Evolutionary conservation across 1,140 invertebrate species (phyloP).

Genomic region (Hylaeus volcanicus): DNA sequence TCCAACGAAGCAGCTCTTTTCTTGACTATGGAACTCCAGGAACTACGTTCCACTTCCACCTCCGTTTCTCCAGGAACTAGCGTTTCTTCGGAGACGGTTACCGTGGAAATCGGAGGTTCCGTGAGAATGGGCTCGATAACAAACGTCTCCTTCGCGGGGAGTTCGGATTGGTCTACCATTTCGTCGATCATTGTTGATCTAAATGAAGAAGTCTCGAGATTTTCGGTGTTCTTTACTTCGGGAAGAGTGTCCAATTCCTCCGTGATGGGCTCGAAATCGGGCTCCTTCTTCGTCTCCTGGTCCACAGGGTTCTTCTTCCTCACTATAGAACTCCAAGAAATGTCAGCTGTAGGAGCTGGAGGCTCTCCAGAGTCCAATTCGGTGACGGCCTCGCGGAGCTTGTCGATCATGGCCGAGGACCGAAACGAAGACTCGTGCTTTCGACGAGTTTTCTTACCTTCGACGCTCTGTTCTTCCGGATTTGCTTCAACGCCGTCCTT

Average conservation of each 20-base stretch:
- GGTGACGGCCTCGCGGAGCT: slow-evolving; percentile 39
- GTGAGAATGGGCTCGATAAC: background rate
- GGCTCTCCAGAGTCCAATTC: background rate
- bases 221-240: background rate
- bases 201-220: background rate
- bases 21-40: background rate
- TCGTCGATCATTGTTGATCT: slow-evolving; percentile 20
- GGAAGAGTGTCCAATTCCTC: slow-evolving; percentile 25
- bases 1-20: background rate
- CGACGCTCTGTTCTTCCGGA: slow-evolving; percentile 14
- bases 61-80: background rate
- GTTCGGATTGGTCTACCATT: background rate
- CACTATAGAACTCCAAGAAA: slow-evolving; percentile 67
- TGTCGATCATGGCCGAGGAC: slow-evolving; percentile 13
- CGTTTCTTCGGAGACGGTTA: background rate
- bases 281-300: background rate
- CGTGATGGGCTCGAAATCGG: slow-evolving; percentile 7
- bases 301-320: slow-evolving; percentile 43
- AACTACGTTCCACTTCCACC: background rate
- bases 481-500: slow-evolving; percentile 40
- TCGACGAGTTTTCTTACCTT: background rate
- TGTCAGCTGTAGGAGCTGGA: background rate
- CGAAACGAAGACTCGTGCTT: slow-evolving; percentile 7
- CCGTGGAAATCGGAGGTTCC: too few species aligned
- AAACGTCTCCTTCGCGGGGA: slow-evolving; percentile 39